Evolutionary conservation across 2,797 vertebrate genomes (phyloP), one percentile per base, ranked within the genome.

Genomic region (Crypturellus tataupa): DNA sequence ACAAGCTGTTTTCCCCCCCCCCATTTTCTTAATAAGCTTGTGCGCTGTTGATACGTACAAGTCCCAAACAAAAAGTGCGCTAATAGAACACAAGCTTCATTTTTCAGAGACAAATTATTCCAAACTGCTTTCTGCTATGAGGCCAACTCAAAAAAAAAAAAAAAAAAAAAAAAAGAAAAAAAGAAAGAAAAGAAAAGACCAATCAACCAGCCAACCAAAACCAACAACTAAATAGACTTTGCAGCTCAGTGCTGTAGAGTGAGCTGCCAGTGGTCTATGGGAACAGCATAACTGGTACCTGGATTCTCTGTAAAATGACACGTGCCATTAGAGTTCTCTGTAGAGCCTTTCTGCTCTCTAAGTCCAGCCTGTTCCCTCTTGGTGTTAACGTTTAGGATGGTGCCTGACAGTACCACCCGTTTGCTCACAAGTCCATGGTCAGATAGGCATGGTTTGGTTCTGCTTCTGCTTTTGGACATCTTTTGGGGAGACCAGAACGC

Each of bases 21-120:
- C 81, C 44, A 17, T 29, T 59, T 87, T 80, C 47, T 29, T 80
- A 44, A 42, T 51, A 64, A 92, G 62, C 56, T 42, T 63, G 23
- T 53, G 60, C 33, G 10, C 49, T 62, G 10, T 73, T 4, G 0
- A 69, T 58, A 92, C 0, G 3, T 42, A 89, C 24, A 49, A 83
- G 53, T 49, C 47, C 79, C 14, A 76, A 64, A 92, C 81, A 92
- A 93, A 94, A 95, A 84, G 71, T 58, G 44, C 5, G 1, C 64
- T 23, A 62, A 51, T 7, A 55, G 95, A 87, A 91, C 79, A 71
- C 0, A 1, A 76, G 27, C 82, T 94, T 87, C 16, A 0, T 71
- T 87, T 87, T 87, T 60, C 87, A 94, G 93, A 85, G 42, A 90
- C 60, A 82, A 91, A 75, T 85, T 75, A 92, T 85, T 89, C 87